Conservation (phyloP, 2,797 vertebrate genomes). For the Coracias cyanogaster region DNA sequence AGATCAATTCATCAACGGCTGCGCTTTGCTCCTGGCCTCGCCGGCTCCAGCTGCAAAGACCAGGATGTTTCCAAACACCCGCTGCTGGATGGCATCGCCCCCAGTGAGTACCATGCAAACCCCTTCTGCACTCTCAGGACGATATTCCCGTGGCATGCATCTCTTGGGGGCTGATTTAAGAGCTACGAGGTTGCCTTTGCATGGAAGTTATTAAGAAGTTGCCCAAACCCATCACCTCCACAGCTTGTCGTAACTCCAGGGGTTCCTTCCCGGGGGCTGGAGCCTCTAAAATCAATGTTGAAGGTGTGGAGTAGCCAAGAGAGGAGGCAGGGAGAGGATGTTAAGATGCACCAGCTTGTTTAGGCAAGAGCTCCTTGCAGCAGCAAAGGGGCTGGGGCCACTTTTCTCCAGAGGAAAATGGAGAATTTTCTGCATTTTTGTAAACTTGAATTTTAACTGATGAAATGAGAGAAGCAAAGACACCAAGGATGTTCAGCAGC, state of each 20-base stretch:
- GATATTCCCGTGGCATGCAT: not conserved
- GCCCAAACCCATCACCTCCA: not conserved
- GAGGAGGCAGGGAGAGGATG: not conserved
- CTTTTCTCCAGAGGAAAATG: not conserved
- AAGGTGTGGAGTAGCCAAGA: not conserved
- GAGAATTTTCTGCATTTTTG: not conserved
- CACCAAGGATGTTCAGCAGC: not conserved
- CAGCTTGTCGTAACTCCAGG: not conserved
- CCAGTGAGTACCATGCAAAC: not conserved
- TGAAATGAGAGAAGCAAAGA: not conserved
- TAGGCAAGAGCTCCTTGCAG: not conserved
- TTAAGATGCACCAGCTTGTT: rapidly evolving
- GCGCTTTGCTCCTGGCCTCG: not conserved
- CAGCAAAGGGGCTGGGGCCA: not conserved
- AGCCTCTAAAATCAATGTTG: not conserved
- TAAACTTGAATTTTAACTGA: not conserved
- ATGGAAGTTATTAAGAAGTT: not conserved
- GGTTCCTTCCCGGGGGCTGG: not conserved
- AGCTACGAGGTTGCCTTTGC: not conserved
- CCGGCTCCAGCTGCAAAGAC: not conserved
- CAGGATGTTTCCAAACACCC: not conserved
- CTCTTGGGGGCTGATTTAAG: not conserved
- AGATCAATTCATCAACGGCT: not conserved
- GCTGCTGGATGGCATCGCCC: not conserved
- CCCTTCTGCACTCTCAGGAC: not conserved